These are phyloP conservation scores for Sander lucioperca DNA, from an alignment of 2,113 vertebrate genomes.

Conservation along the genomic window DNA sequence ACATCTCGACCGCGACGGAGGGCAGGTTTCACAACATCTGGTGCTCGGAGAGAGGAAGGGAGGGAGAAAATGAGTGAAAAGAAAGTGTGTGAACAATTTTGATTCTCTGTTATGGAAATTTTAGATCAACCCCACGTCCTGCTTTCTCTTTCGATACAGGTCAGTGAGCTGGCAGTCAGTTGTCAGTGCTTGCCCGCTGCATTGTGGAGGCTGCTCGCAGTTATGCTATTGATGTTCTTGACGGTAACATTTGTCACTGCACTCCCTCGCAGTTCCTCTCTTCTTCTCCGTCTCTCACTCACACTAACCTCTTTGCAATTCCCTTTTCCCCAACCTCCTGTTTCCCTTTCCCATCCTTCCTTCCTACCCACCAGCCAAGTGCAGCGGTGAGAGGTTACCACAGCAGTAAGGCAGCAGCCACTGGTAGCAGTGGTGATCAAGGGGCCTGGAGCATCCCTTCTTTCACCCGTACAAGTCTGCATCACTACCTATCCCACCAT, in stretches of 20 bases:
- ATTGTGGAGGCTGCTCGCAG: slow-evolving; percentile 2
- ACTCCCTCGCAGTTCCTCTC: slow-evolving; percentile 10
- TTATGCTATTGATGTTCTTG: slow-evolving; percentile 37
- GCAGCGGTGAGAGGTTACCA: slow-evolving; percentile 88
- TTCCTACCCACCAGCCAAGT: slow-evolving; percentile 83
- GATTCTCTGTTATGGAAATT: slow-evolving; percentile 62
- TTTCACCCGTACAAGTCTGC: slow-evolving; percentile 86
- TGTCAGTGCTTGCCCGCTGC: slow-evolving; percentile 52
- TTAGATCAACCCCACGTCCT: slow-evolving; percentile 45
- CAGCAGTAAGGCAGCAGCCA: slow-evolving; percentile 84
- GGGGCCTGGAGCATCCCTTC: slow-evolving; percentile 83
- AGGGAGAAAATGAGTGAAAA: slow-evolving; percentile 50
- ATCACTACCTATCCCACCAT: slow-evolving; percentile 82
- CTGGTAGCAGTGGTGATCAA: slow-evolving; percentile 71
- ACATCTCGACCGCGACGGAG: slow-evolving; percentile 70
- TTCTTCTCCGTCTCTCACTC: slow-evolving; percentile 6
- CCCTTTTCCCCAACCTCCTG: background rate
- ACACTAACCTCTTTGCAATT: slow-evolving; percentile 9
- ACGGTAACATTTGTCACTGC: slow-evolving; percentile 48
- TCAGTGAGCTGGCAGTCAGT: slow-evolving; percentile 61
- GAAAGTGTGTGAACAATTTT: slow-evolving; percentile 63
- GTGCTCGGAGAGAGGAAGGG: slow-evolving; percentile 29
- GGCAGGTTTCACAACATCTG: slow-evolving; percentile 73
- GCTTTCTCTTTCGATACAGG: slow-evolving; percentile 53
- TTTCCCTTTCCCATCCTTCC: slow-evolving; percentile 16